These are phyloP conservation scores for Lycophotia porphyrea DNA, from an alignment of 2,888 invertebrate species.

Conservation along the genomic window DNA sequence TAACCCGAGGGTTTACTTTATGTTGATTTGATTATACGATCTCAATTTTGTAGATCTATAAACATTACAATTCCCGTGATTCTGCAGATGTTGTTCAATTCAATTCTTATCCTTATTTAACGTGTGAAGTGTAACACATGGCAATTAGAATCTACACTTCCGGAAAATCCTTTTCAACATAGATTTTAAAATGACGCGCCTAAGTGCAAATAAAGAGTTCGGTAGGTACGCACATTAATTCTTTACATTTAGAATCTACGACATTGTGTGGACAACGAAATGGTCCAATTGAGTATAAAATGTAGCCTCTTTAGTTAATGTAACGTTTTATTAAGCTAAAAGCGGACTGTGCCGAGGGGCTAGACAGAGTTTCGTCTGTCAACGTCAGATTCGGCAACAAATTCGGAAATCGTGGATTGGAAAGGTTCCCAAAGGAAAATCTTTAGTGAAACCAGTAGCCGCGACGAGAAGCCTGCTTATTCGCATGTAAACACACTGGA, in stretches of 20 bases:
- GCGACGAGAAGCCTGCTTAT: slow-evolving; percentile 2
- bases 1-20: background rate
- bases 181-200: slow-evolving; percentile 14
- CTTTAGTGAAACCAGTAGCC: slow-evolving; percentile 9
- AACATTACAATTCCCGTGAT: background rate
- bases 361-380: slow-evolving; percentile 48
- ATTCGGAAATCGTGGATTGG: slow-evolving; percentile 22
- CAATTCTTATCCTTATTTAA: slow-evolving; percentile 1
- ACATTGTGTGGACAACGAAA: slow-evolving; percentile 49
- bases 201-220: slow-evolving; percentile 32
- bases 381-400: slow-evolving; percentile 31
- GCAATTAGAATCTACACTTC: slow-evolving; percentile 8
- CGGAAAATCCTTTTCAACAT: background rate
- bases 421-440: slow-evolving; percentile 21
- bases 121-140: slow-evolving; percentile 6
- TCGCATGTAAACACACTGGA: background rate
- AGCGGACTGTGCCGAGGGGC: slow-evolving; percentile 28
- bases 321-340: slow-evolving; percentile 57
- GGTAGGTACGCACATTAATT: slow-evolving; percentile 38
- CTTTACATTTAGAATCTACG: slow-evolving; percentile 55
- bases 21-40: background rate
- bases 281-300: slow-evolving; percentile 53
- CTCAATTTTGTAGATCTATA: background rate
- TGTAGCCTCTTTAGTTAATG: slow-evolving; percentile 55
- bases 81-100: background rate